Evolutionary conservation across 1,140 invertebrate species (phyloP).

Genomic region (Platorchestia sp.): DNA sequence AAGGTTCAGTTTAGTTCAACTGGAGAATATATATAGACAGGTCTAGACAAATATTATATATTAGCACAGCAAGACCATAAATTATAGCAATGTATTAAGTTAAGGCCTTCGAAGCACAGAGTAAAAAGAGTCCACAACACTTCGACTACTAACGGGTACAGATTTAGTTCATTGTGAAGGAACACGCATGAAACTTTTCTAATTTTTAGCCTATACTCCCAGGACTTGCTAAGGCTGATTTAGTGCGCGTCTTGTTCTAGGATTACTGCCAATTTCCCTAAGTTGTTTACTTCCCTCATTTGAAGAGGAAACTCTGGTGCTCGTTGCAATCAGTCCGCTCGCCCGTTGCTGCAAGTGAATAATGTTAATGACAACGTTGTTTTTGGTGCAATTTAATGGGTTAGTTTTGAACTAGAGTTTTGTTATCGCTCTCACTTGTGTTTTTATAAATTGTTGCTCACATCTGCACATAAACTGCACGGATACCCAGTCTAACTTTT

Average conservation of each 20-base stretch:
- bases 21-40: too few species aligned
- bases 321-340: not conserved
- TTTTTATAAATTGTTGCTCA: not conserved
- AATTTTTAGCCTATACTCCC: not conserved
- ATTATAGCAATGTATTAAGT: too few species aligned
- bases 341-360: not conserved
- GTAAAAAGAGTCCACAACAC: too few species aligned
- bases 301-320: not conserved
- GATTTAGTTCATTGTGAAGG: too few species aligned
- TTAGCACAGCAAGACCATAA: too few species aligned
- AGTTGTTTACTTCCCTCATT: not conserved
- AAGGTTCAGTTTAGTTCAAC: too few species aligned
- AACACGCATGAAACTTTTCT: not conserved
- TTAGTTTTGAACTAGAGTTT: not conserved
- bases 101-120: too few species aligned
- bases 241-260: not conserved
- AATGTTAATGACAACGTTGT: not conserved
- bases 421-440: not conserved
- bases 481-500: too few species aligned
- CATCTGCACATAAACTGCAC: too few species aligned
- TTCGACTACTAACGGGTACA: too few species aligned
- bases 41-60: too few species aligned
- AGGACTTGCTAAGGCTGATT: not conserved
- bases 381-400: not conserved
- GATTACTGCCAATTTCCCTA: not conserved